These are phyloP conservation scores for Fregata magnificens DNA, from an alignment of 2,113 vertebrate genomes.

Conservation along the genomic window DNA sequence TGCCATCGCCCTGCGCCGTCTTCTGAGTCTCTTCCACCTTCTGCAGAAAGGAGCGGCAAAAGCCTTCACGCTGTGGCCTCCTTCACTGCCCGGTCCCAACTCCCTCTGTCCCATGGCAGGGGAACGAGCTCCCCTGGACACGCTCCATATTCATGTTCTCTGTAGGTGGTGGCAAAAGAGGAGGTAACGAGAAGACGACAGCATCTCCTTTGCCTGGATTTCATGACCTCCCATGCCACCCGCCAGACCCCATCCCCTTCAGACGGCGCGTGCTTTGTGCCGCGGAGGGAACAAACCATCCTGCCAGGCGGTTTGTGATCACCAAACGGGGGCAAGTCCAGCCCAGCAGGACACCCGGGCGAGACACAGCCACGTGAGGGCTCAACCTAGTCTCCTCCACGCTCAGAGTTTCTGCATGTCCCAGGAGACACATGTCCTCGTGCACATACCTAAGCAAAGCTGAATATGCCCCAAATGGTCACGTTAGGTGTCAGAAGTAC, in stretches of 20 bases:
- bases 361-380: fast-evolving
- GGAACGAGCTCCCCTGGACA: too few species aligned
- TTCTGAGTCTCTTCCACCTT: background rate
- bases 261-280: background rate
- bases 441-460: too few species aligned
- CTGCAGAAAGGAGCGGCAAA: background rate
- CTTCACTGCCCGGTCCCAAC: background rate
- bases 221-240: conserved; percentile 2
- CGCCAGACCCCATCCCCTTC: background rate
- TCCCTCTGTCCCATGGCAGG: background rate
- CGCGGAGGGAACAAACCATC: background rate
- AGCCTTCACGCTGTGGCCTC: too few species aligned
- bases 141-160: background rate
- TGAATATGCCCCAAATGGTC: background rate
- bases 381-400: background rate
- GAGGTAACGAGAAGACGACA: background rate
- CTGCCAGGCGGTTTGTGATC: background rate
- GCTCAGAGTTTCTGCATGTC: background rate
- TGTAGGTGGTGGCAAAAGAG: background rate
- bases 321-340: background rate
- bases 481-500: background rate
- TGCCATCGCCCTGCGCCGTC: fast-evolving
- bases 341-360: background rate
- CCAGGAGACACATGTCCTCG: background rate
- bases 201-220: background rate